phyloP scores from a whole-genome alignment of 2,888 invertebrate genomes.

The Tinea semifulvella region DNA sequence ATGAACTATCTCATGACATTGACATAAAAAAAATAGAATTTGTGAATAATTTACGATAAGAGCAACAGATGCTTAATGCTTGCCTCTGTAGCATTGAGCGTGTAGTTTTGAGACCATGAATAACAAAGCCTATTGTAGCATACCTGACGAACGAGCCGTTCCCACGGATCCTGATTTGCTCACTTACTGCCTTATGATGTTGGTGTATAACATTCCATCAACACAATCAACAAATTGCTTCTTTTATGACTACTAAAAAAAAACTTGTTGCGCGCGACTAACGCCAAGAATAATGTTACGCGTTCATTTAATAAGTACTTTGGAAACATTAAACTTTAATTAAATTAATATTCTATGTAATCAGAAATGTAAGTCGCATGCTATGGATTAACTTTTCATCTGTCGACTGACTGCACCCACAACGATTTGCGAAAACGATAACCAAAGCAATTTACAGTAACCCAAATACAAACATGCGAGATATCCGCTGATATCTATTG shows the following conservation, averaged over 20 bases:
- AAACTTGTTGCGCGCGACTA: too few relatives aligned
- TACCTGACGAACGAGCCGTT: slow-evolving; percentile 37
- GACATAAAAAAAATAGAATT: neutral
- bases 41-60: slow-evolving; percentile 2
- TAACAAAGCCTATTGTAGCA: slow-evolving; percentile 48
- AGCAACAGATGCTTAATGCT: too few relatives aligned
- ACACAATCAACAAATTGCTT: neutral
- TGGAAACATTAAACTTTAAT: too few relatives aligned
- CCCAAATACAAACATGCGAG: slow-evolving; percentile 33
- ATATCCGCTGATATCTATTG: slow-evolving; percentile 31
- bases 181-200: slow-evolving; percentile 7
- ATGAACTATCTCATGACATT: slow-evolving; percentile 2
- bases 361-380: slow-evolving; percentile 9
- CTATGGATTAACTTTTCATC: slow-evolving; percentile 11
- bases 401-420: slow-evolving; percentile 21
- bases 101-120: slow-evolving; percentile 20
- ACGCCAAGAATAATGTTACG: too few relatives aligned
- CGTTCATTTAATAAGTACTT: too few relatives aligned
- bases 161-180: slow-evolving; percentile 33
- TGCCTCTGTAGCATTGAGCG: neutral
- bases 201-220: slow-evolving; percentile 3
- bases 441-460: slow-evolving; percentile 34
- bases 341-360: neutral
- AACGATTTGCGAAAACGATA: slow-evolving; percentile 34
- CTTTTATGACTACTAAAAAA: too few relatives aligned